phyloP scores from a whole-genome alignment of 2,113 vertebrate species.

The Synchiropus splendidus region DNA sequence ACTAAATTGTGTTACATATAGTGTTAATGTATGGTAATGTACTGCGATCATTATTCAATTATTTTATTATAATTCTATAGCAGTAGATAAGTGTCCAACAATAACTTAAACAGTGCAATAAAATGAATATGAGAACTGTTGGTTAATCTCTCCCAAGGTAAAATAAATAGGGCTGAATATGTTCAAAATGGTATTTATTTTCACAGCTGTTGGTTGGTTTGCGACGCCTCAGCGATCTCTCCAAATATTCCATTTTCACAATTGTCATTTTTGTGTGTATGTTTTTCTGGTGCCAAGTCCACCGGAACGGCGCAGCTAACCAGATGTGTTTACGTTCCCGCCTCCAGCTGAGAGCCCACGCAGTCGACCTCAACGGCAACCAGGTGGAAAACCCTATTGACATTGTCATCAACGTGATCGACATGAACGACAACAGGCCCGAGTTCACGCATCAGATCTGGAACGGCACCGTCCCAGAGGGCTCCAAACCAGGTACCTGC shows the following conservation, averaged over 20 bases:
- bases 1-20: too few species aligned
- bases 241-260: background rate
- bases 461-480: constrained; percentile 92
- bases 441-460: constrained; percentile 94
- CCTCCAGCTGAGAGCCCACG: constrained; percentile 86
- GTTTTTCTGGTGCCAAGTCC: background rate
- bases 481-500: constrained; percentile 94
- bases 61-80: too few species aligned
- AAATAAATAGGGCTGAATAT: too few species aligned
- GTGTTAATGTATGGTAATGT: too few species aligned
- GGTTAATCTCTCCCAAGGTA: too few species aligned
- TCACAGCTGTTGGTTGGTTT: too few species aligned
- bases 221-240: too few species aligned
- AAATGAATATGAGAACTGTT: too few species aligned
- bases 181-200: too few species aligned
- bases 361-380: constrained; percentile 97
- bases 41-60: too few species aligned
- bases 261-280: background rate
- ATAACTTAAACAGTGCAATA: too few species aligned
- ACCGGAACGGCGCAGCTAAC: constrained; percentile 7
- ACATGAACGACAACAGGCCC: constrained; percentile 97
- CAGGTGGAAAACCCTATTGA: constrained; percentile 98
- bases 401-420: constrained; percentile 96
- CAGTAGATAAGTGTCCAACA: too few species aligned
- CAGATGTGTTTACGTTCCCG: constrained; percentile 43